Conservation (phyloP, 2,113 vertebrate genomes). For the Crotalus tigris region DNA sequence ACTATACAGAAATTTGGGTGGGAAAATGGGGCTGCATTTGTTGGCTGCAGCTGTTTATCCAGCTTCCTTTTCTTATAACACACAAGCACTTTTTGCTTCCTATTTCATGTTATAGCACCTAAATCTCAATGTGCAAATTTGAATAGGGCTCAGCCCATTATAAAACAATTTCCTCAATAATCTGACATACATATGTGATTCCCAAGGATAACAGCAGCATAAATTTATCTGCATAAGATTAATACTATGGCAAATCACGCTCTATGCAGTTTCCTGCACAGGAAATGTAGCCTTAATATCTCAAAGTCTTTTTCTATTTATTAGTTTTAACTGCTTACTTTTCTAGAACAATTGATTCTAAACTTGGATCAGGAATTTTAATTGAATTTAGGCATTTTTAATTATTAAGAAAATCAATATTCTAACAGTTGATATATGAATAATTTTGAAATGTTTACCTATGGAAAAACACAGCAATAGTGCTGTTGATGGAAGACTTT, state of each 20-base stretch:
- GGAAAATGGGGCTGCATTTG: neutral
- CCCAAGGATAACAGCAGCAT: slow-evolving; percentile 44
- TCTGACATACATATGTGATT: slow-evolving; percentile 55
- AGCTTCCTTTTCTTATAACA: neutral
- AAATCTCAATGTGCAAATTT: neutral
- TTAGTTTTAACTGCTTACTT: slow-evolving; percentile 46
- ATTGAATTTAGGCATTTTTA: slow-evolving; percentile 31
- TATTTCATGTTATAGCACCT: neutral
- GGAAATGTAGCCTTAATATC: slow-evolving; percentile 39
- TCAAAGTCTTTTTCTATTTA: slow-evolving; percentile 54
- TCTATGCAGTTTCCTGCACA: slow-evolving; percentile 23
- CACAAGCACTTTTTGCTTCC: neutral
- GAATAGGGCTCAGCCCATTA: slow-evolving; percentile 42
- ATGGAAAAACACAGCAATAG: neutral
- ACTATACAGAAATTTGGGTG: neutral
- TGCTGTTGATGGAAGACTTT: neutral
- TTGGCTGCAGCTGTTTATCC: neutral
- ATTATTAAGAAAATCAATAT: neutral
- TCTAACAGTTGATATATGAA: neutral
- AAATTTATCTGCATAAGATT: slow-evolving; percentile 57
- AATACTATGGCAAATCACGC: slow-evolving; percentile 27
- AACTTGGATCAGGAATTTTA: slow-evolving; percentile 41
- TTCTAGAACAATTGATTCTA: slow-evolving; percentile 45
- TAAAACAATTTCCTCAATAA: slow-evolving; percentile 47
- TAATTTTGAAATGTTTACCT: neutral